Conservation (phyloP, 2,113 vertebrate species). For the Sciurus niger region DNA sequence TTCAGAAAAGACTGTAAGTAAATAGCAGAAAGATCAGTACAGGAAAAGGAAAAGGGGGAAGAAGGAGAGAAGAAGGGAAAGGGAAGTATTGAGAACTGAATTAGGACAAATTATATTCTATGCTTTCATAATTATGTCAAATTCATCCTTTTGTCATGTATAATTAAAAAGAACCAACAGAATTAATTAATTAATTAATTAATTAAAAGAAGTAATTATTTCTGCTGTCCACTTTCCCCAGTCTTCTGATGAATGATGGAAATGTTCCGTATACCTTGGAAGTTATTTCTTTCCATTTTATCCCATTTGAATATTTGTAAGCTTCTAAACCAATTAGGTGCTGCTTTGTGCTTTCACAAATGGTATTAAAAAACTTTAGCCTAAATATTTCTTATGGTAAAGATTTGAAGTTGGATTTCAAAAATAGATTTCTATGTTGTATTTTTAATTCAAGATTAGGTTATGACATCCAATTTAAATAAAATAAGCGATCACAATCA, state of each 20-base stretch:
- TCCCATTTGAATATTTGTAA: neutral
- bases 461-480: neutral
- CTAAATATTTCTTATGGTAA: neutral
- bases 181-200: too few relatives aligned
- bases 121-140: too few relatives aligned
- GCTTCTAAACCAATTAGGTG: neutral
- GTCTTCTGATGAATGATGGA: neutral
- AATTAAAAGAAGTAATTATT: neutral
- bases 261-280: neutral
- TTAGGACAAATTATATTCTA: too few relatives aligned
- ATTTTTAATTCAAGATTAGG: conserved; percentile 20
- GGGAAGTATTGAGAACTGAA: too few relatives aligned
- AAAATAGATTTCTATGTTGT: neutral
- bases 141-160: too few relatives aligned
- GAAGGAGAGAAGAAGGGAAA: too few relatives aligned
- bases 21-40: too few relatives aligned
- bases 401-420: conserved; percentile 31
- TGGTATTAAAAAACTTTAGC: neutral
- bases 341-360: conserved; percentile 25
- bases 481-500: neutral
- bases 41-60: too few relatives aligned
- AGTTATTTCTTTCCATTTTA: neutral
- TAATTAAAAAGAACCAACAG: too few relatives aligned
- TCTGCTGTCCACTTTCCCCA: neutral
- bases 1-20: too few relatives aligned